Evolutionary conservation across 2,888 invertebrate genomes (phyloP).

Genomic region (Marasmarcha lunaedactyla): DNA sequence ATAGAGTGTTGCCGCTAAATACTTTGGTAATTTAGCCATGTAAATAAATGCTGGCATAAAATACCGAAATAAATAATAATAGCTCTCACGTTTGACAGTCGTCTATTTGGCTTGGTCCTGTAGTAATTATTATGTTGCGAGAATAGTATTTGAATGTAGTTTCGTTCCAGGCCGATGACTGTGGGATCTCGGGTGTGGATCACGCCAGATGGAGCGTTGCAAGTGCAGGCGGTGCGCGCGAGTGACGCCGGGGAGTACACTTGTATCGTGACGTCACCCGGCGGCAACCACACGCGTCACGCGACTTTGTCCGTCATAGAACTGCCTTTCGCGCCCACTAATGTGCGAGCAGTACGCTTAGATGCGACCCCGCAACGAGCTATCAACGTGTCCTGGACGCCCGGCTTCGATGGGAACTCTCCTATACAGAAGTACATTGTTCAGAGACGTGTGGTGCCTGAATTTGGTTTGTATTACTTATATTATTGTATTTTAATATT

Average conservation of each 20-base stretch:
- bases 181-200: conserved; percentile 79
- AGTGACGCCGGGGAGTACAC: conserved; percentile 95
- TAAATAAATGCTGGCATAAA: no score
- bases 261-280: conserved; percentile 89
- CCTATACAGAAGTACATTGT: conserved; percentile 93
- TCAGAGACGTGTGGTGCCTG: conserved; percentile 90
- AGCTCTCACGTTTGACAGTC: no score
- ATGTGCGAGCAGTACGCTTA: conserved; percentile 80
- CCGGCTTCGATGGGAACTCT: conserved; percentile 97
- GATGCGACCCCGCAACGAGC: conserved; percentile 77
- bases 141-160: background rate
- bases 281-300: conserved; percentile 92
- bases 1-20: no score
- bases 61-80: no score
- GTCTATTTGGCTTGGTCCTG: no score
- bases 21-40: no score
- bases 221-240: conserved; percentile 89
- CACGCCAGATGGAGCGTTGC: conserved; percentile 85
- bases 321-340: conserved; percentile 92
- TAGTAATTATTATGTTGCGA: no score
- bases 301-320: conserved; percentile 89
- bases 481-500: conserved; percentile 5
- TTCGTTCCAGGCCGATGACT: conserved; percentile 47
- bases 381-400: conserved; percentile 94
- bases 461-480: conserved; percentile 74